Percentiles rank a stretch among this genome's conserved stretches.
These are phyloP conservation scores for Paedocypris micromegethes DNA, from an alignment of 2,797 vertebrate species.

Conservation along the genomic window DNA sequence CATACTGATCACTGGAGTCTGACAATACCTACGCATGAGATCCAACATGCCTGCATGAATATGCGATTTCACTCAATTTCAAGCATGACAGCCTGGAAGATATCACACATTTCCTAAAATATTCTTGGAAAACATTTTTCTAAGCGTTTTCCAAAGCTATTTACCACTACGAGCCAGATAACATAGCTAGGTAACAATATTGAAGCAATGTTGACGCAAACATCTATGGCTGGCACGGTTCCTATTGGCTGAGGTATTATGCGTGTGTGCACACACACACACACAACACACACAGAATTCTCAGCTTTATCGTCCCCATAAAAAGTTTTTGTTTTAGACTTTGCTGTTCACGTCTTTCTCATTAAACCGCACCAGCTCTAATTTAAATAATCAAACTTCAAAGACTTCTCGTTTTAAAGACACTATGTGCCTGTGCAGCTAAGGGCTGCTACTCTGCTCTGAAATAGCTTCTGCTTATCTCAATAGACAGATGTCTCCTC, in stretches of 20 bases:
- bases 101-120: slow-evolving; percentile 64
- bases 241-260: slow-evolving; percentile 20
- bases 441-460: slow-evolving; percentile 28
- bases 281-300: too few species aligned
- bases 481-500: slow-evolving; percentile 51
- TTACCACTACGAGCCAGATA: slow-evolving; percentile 54
- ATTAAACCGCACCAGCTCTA: slow-evolving; percentile 31
- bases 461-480: slow-evolving; percentile 54
- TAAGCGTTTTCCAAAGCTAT: slow-evolving; percentile 66
- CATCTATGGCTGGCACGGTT: slow-evolving; percentile 26
- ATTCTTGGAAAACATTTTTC: slow-evolving; percentile 70
- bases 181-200: slow-evolving; percentile 48
- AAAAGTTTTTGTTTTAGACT: slow-evolving; percentile 46
- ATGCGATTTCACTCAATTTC: slow-evolving; percentile 71
- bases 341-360: slow-evolving; percentile 44
- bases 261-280: too few species aligned
- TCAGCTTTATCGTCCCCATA: slow-evolving; percentile 25
- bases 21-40: slow-evolving; percentile 30
- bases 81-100: slow-evolving; percentile 68
- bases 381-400: slow-evolving; percentile 51
- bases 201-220: neutral
- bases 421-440: slow-evolving; percentile 32
- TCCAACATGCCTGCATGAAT: slow-evolving; percentile 61
- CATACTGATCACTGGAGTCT: slow-evolving; percentile 1
- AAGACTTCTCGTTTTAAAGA: slow-evolving; percentile 45